A percentile compares a stretch with the other conserved stretches of the same genome.
phyloP scores from a whole-genome alignment of 2,797 vertebrate genomes.

The Cossypha caffra region DNA sequence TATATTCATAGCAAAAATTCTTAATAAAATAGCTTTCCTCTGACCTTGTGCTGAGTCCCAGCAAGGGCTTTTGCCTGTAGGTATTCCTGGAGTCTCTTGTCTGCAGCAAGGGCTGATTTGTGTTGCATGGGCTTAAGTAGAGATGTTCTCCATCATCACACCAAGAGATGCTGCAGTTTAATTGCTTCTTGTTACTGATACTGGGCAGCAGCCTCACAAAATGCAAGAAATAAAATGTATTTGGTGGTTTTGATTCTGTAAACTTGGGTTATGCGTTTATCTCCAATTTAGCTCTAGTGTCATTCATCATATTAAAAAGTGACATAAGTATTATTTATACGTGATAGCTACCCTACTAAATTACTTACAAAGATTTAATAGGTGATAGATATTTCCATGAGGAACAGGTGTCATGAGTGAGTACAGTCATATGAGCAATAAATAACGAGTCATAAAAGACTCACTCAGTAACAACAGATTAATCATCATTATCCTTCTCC shows the following conservation, averaged over 20 bases:
- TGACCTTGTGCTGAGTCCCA: background rate
- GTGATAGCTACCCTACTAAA: background rate
- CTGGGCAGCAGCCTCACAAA: background rate
- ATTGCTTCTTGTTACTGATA: background rate
- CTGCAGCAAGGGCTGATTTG: background rate
- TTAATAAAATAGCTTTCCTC: constrained; percentile 19
- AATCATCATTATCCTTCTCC: constrained; percentile 35
- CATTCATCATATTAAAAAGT: background rate
- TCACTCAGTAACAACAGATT: constrained; percentile 21
- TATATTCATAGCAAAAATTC: background rate
- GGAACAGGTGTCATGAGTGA: constrained; percentile 31
- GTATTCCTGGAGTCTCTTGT: background rate
- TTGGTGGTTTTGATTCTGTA: background rate
- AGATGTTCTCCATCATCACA: background rate
- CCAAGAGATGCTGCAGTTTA: background rate
- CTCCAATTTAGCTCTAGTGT: background rate
- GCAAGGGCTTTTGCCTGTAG: background rate
- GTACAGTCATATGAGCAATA: background rate
- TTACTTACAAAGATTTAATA: constrained; percentile 1
- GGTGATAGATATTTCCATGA: constrained; percentile 12
- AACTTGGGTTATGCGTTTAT: background rate
- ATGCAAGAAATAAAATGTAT: background rate
- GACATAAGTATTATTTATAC: background rate
- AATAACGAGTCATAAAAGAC: constrained; percentile 31
- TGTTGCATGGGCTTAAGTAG: fast-evolving